phyloP scores from a whole-genome alignment of 2,797 vertebrate species.

The Enteromius treurensis region DNA sequence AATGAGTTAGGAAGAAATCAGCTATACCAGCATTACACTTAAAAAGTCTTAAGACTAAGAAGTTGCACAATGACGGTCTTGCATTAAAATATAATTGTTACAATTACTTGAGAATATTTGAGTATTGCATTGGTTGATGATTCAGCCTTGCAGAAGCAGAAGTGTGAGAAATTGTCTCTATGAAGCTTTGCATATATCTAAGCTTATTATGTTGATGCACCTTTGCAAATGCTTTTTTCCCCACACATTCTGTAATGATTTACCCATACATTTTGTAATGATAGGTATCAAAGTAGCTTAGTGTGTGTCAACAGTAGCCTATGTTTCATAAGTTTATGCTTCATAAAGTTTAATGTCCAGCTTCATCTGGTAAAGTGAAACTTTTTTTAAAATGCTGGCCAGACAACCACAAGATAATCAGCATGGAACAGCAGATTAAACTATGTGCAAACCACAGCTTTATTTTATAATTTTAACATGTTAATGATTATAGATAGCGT shows the following conservation, averaged over 20 bases:
- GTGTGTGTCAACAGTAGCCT: background rate
- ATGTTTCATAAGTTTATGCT: background rate
- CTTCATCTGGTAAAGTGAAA: background rate
- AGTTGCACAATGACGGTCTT: background rate
- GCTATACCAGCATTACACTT: background rate
- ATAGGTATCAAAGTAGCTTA: background rate
- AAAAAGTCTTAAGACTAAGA: background rate
- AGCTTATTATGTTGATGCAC: background rate
- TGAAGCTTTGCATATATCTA: background rate
- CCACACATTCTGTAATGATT: background rate
- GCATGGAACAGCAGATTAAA: background rate
- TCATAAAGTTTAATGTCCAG: background rate
- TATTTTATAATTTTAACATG: background rate
- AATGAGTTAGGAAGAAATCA: conserved; percentile 28
- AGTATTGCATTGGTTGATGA: background rate
- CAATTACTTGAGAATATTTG: background rate
- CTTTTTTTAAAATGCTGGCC: background rate
- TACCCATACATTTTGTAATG: background rate
- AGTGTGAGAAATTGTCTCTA: background rate
- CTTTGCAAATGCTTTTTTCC: background rate
- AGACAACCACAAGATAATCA: background rate
- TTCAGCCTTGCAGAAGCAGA: conserved; percentile 10
- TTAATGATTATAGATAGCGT: background rate
- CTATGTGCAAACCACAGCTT: background rate
- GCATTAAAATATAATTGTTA: background rate